Evolutionary conservation across 2,797 vertebrate species (phyloP).

Genomic region (Sus cebifrons): DNA sequence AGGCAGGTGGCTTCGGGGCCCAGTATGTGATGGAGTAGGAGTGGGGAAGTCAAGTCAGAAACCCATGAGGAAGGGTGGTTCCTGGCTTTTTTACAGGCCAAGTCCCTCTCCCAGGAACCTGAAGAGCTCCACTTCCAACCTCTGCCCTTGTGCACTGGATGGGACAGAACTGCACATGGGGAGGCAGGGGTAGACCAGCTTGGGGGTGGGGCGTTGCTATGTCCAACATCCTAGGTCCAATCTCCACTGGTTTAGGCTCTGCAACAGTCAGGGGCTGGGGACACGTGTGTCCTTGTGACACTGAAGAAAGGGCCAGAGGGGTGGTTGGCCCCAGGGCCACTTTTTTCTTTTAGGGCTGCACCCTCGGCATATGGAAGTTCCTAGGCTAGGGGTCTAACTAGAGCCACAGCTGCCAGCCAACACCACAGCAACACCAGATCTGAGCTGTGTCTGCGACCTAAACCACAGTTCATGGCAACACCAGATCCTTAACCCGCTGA

Average conservation of each 20-base stretch:
- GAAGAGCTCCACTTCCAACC: fast-evolving
- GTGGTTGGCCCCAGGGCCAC: fast-evolving
- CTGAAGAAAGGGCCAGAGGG: background rate
- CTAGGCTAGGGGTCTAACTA: too few relatives aligned
- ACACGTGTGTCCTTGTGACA: fast-evolving
- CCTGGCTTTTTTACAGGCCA: background rate
- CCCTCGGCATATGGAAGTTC: too few relatives aligned
- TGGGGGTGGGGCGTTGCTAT: too few relatives aligned
- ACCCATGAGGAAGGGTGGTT: background rate
- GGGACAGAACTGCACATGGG: fast-evolving
- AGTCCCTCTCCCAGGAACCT: background rate
- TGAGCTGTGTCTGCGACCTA: too few relatives aligned
- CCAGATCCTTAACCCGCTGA: too few relatives aligned
- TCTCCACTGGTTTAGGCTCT: background rate
- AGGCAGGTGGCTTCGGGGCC: background rate
- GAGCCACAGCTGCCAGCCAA: too few relatives aligned
- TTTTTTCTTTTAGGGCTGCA: too few relatives aligned
- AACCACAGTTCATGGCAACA: too few relatives aligned
- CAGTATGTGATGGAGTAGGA: too few relatives aligned
- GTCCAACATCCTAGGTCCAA: background rate
- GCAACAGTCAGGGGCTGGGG: background rate
- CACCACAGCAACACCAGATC: too few relatives aligned
- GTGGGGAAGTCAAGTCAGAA: background rate
- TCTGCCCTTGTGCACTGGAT: fast-evolving
- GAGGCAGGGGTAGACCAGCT: fast-evolving